Base-by-base conservation (phyloP, 2,113 vertebrate genomes). In the Podarcis cretensis region DNA sequence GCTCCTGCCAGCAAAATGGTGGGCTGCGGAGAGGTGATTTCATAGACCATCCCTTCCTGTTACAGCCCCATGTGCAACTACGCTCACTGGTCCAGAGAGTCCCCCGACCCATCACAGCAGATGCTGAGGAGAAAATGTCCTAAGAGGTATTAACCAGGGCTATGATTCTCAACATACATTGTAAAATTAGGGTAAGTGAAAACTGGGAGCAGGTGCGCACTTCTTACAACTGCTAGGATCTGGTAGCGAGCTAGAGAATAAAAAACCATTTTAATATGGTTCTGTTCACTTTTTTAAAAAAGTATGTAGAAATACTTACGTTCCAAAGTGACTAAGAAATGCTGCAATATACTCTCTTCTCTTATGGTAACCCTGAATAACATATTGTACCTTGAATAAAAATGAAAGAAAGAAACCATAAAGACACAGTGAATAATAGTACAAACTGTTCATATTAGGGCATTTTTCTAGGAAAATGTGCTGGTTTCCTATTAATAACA, bases 321-420 rank as follows among this genome's bases (percentile, higher is more conserved):
- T 99, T 97, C 99, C 99, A 93, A 99, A 99, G 96, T 99, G 99
- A 95, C 99, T 99, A 90, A 99, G 98, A 92, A 99, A 99, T 89
- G 99, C 99, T 79, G 99, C 99, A 4, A 99, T 99, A 91, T 99
- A 99, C 88, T 99, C 99, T 94, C 99, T 98, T 93, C 99, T 98
- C 94, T 99, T 99, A 96, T 99, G 99, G 92, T 99, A 99, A 83
- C 99, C 99, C 96, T 99, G 99, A 95, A 99, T 99, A 90, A 99
- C 98, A 94, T 99, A 99, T 87, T 99, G 99, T 92, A 99, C 99
- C 99, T 99, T 90, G 13, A 96, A 96, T 63, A 66, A 89, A 43
- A 57, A 76, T 87, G 9, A 23, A 87, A 92, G 66, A 90, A 89
- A 78, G 2, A 81, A 83, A 91, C 43, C 40, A 92, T 57, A 94